Conservation (phyloP, 2,888 invertebrate genomes). For the Pristionchus maxplancki region DNA sequence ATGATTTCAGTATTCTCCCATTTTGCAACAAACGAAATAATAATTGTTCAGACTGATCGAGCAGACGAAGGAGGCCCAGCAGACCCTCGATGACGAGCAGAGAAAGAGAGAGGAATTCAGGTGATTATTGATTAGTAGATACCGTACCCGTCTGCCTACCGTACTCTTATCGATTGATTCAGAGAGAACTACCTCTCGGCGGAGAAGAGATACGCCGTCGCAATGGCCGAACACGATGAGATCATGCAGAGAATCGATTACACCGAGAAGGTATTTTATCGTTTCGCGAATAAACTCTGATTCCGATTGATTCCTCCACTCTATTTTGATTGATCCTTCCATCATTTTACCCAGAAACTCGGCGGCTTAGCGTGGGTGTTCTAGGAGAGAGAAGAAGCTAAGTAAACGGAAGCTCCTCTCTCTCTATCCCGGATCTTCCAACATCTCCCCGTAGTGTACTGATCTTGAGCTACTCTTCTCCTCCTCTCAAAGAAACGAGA, state of each 20-base stretch:
- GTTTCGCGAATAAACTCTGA: not conserved
- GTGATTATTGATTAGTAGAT: not conserved
- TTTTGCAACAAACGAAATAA: not conserved
- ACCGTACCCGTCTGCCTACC: not conserved
- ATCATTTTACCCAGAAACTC: not conserved
- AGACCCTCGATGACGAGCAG: constrained; percentile 91
- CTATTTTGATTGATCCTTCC: not conserved
- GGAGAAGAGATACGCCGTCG: constrained; percentile 74
- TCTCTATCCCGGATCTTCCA: constrained; percentile 7
- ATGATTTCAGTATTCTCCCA: not conserved
- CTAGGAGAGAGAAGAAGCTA: not conserved
- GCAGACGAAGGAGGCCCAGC: constrained; percentile 81
- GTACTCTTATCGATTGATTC: not conserved
- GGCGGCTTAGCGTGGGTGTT: constrained; percentile 2
- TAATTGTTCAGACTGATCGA: constrained; percentile 50
- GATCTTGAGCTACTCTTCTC: constrained; percentile 16
- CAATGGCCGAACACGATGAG: constrained; percentile 71
- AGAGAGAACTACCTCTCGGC: constrained; percentile 75
- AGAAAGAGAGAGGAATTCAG: constrained; percentile 95
- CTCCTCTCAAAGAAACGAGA: not conserved
- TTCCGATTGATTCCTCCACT: not conserved
- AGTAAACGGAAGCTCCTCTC: constrained; percentile 1
- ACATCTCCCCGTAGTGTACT: not conserved
- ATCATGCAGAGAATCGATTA: constrained; percentile 67
- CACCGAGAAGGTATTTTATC: constrained; percentile 60